A percentile compares a stretch with the other conserved stretches of the same genome.
Evolutionary conservation across 2,113 vertebrate species (phyloP).

Genomic region (Chionis minor): DNA sequence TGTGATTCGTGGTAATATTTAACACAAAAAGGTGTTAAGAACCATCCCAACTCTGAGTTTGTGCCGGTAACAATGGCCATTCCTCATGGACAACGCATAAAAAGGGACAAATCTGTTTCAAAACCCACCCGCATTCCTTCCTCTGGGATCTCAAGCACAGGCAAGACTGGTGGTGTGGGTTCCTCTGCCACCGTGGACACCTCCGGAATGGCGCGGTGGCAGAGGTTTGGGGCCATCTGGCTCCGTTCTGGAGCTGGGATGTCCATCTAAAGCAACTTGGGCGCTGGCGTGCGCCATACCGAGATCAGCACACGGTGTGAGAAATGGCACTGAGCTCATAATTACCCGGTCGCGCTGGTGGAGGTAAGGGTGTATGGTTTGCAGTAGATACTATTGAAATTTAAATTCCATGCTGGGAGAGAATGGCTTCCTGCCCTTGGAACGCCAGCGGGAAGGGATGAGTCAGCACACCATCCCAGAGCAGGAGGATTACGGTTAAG

Average conservation of each 20-base stretch:
- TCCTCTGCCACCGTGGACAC: neutral
- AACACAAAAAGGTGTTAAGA: neutral
- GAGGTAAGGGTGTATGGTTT: constrained; percentile 35
- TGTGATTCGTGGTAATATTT: neutral
- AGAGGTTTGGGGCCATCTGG: neutral
- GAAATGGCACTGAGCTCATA: constrained; percentile 43
- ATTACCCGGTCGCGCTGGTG: neutral
- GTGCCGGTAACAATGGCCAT: neutral
- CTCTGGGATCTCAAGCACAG: neutral
- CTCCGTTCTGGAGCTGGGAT: neutral
- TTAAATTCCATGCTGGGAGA: neutral
- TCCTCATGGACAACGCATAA: neutral
- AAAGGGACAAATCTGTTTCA: neutral
- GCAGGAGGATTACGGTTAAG: neutral
- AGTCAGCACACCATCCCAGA: constrained; percentile 1
- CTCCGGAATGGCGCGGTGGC: neutral
- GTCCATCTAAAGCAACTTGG: neutral
- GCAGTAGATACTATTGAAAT: constrained; percentile 7
- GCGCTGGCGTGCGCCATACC: neutral
- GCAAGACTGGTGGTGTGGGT: constrained; percentile 20
- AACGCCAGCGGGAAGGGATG: neutral
- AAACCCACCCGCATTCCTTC: neutral
- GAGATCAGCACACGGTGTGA: neutral
- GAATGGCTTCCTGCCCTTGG: neutral
- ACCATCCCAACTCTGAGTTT: neutral